These are phyloP conservation scores for Notarius quadriscutis DNA, from an alignment of 2,113 vertebrate species.

Conservation along the genomic window DNA sequence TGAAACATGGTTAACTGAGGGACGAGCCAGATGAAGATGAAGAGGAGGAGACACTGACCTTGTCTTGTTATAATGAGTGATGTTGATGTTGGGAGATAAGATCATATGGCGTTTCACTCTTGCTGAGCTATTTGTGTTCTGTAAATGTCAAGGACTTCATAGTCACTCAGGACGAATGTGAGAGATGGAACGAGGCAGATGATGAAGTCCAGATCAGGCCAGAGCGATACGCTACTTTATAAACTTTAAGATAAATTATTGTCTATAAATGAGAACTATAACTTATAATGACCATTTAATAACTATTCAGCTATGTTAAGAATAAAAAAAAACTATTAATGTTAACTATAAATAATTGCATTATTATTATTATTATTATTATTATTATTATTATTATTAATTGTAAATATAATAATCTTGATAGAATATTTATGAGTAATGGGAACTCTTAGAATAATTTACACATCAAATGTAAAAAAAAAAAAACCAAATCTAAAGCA, in stretches of 20 bases:
- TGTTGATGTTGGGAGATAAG: neutral
- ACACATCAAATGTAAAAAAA: no score
- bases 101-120: neutral
- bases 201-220: neutral
- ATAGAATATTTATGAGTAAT: neutral
- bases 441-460: neutral
- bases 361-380: neutral
- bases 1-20: neutral
- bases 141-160: conserved; percentile 39
- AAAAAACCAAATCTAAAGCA: no score
- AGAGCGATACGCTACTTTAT: neutral
- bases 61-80: neutral
- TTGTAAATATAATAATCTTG: neutral
- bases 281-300: neutral
- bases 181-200: conserved; percentile 3
- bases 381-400: neutral
- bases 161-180: neutral
- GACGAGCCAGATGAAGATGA: neutral
- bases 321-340: neutral
- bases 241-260: neutral
- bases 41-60: neutral
- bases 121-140: conserved; percentile 23
- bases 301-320: neutral
- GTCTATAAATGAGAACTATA: neutral
- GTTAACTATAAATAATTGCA: neutral